Evolutionary conservation across 1,140 invertebrate genomes (phyloP).

Genomic region (Leptinotarsa defecta): DNA sequence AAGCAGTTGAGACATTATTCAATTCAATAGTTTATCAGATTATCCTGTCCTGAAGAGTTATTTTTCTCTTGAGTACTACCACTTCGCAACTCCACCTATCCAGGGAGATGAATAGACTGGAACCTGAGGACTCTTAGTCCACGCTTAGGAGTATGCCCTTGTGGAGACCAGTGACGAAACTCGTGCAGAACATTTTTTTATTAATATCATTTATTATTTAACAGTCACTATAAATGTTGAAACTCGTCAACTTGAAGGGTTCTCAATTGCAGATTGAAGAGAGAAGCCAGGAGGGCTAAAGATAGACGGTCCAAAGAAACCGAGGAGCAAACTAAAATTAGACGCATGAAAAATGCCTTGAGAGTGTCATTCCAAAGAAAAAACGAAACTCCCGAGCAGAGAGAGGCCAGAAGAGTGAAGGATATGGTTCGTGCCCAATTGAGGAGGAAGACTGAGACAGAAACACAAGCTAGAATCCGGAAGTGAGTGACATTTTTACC

Average conservation of each 20-base stretch:
- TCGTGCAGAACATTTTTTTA: no score
- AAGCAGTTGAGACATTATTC: no score
- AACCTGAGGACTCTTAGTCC: no score
- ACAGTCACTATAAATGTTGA: not conserved
- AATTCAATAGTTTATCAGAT: no score
- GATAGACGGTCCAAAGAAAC: constrained; percentile 20
- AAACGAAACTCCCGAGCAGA: constrained; percentile 26
- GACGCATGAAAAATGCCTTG: constrained; percentile 29
- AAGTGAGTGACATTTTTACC: constrained; percentile 1
- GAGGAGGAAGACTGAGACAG: constrained; percentile 27
- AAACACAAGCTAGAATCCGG: constrained; percentile 26
- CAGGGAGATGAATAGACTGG: no score
- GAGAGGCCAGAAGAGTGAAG: constrained; percentile 9
- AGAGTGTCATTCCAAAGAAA: constrained; percentile 21
- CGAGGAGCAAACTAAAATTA: constrained; percentile 13
- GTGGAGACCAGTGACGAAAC: no score
- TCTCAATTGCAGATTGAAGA: constrained; percentile 13
- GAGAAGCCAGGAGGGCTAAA: constrained; percentile 24
- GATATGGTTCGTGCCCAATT: constrained; percentile 22
- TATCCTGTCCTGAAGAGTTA: no score
- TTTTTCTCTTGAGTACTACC: no score
- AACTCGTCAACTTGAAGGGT: not conserved
- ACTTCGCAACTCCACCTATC: no score
- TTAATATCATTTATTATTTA: not conserved
- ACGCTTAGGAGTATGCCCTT: no score